These are phyloP conservation scores for Hystrix brachyura DNA, from an alignment of 2,113 vertebrate species.

Conservation along the genomic window DNA sequence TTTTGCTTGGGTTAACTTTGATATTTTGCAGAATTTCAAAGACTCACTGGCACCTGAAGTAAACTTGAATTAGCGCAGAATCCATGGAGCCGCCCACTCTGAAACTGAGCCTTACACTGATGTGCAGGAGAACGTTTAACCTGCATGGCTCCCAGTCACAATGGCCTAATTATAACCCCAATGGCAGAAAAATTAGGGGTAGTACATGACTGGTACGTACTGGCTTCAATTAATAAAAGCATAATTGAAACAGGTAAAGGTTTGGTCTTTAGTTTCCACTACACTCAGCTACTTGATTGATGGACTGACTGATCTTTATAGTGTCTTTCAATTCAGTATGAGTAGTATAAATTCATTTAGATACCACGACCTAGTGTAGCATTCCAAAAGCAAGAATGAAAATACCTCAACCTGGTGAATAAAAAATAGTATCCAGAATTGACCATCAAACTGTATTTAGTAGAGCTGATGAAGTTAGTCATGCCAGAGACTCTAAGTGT, in stretches of 20 bases:
- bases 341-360: not conserved
- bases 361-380: not conserved
- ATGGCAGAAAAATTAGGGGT: not conserved
- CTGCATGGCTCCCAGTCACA: not conserved
- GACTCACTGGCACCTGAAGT: not conserved
- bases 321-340: not conserved
- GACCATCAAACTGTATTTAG: not conserved
- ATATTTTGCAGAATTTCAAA: not conserved
- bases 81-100: not conserved
- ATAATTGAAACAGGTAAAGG: not conserved
- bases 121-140: not conserved
- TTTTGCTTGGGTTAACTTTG: not conserved
- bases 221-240: slow-evolving; percentile 25
- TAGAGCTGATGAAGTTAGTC: not conserved
- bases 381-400: slow-evolving; percentile 43
- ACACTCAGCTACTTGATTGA: not conserved
- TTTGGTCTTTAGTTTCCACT: not conserved
- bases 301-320: not conserved
- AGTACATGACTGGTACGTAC: not conserved
- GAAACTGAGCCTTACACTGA: not conserved
- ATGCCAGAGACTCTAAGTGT: not conserved
- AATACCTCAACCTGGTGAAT: not conserved
- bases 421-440: not conserved
- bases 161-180: not conserved
- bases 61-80: not conserved